Percentiles rank a stretch among this genome's conserved stretches.
These are phyloP conservation scores for Camponotus vicinus DNA, from an alignment of 1,140 invertebrate genomes.

Conservation along the genomic window DNA sequence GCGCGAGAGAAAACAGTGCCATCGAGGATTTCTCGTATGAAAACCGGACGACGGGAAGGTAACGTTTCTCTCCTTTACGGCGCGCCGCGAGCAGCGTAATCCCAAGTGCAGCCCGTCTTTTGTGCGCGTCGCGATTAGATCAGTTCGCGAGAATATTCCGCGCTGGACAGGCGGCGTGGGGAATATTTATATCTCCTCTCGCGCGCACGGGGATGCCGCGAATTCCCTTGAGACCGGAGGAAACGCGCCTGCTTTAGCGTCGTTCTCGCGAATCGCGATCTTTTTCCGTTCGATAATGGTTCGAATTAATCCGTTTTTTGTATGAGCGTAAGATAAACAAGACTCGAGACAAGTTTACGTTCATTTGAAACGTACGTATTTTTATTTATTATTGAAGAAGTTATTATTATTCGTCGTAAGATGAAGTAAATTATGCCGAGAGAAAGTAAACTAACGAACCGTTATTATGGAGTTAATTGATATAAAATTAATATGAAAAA, in stretches of 20 bases:
- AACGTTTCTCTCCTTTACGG: constrained; percentile 15
- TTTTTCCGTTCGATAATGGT: neutral
- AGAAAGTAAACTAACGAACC: neutral
- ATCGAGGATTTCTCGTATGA: constrained; percentile 20
- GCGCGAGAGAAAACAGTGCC: constrained; percentile 44
- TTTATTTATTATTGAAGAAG: neutral
- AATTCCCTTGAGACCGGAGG: neutral
- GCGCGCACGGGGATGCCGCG: neutral
- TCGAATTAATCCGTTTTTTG: neutral
- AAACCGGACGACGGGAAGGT: constrained; percentile 29
- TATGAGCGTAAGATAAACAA: constrained; percentile 17
- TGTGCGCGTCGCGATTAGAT: neutral
- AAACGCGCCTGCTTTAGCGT: neutral
- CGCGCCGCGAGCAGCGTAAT: constrained; percentile 33
- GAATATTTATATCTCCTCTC: constrained; percentile 48
- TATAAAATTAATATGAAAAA: neutral
- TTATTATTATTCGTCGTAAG: neutral
- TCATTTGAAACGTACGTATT: neutral
- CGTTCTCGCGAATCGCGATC: neutral
- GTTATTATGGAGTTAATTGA: neutral
- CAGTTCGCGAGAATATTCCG: constrained; percentile 41
- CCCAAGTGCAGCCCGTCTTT: constrained; percentile 20
- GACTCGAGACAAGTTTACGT: neutral
- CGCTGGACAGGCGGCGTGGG: constrained; percentile 29
- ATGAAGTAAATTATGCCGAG: neutral